These are phyloP conservation scores for Eupeodes luniger DNA, from an alignment of 2,888 invertebrate species.

Conservation along the genomic window DNA sequence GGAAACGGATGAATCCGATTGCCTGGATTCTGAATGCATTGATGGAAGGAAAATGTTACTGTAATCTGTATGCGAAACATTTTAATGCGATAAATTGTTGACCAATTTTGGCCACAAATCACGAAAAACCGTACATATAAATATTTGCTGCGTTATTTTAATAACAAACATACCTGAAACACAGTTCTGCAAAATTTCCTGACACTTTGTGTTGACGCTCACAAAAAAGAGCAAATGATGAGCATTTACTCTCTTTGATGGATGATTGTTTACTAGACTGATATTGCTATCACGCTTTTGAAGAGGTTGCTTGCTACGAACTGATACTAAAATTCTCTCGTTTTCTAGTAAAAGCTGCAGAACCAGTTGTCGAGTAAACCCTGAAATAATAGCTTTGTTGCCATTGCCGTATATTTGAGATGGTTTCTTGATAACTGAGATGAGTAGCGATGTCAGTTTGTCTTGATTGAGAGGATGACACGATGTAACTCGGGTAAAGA, in stretches of 20 bases:
- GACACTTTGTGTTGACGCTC: slow-evolving; percentile 90
- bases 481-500: slow-evolving; percentile 92
- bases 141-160: slow-evolving; percentile 11
- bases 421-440: slow-evolving; percentile 81
- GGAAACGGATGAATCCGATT: slow-evolving; percentile 77
- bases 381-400: slow-evolving; percentile 87
- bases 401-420: slow-evolving; percentile 61
- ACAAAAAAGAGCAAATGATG: slow-evolving; percentile 90
- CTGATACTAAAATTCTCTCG: slow-evolving; percentile 92
- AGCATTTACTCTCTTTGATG: slow-evolving; percentile 89
- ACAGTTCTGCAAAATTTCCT: slow-evolving; percentile 89
- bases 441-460: slow-evolving; percentile 90
- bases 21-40: slow-evolving; percentile 80
- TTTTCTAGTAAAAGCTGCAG: slow-evolving; percentile 94
- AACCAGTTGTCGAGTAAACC: slow-evolving; percentile 94
- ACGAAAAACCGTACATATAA: slow-evolving; percentile 57
- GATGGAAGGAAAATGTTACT: slow-evolving; percentile 80
- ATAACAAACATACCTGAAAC: slow-evolving; percentile 83
- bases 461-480: slow-evolving; percentile 94
- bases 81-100: slow-evolving; percentile 41
- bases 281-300: slow-evolving; percentile 81
- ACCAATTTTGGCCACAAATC: slow-evolving; percentile 38
- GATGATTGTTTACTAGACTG: slow-evolving; percentile 85
- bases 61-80: slow-evolving; percentile 81
- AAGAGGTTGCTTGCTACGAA: slow-evolving; percentile 85